Percentiles rank a stretch among this genome's conserved stretches.
Conservation (phyloP, 1,140 invertebrate species). For the Apis dorsata region DNA sequence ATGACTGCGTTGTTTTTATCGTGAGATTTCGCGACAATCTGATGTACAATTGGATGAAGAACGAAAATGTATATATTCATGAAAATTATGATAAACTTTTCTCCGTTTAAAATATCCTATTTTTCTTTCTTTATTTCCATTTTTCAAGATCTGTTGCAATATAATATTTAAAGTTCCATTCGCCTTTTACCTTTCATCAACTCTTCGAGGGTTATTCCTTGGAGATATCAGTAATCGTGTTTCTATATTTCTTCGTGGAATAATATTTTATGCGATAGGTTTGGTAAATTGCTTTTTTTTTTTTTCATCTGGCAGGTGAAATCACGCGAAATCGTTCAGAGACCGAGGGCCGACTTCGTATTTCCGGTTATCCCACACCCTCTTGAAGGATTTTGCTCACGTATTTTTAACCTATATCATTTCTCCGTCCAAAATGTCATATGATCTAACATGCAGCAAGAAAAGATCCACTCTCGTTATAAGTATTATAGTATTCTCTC, state of each 20-base stretch:
- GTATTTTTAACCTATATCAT: slow-evolving; percentile 72
- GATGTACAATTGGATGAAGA: not conserved
- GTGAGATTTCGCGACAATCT: not conserved
- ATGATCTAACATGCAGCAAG: slow-evolving; percentile 36
- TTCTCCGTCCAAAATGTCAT: slow-evolving; percentile 62
- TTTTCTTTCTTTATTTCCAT: too few species aligned
- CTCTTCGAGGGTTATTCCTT: not conserved
- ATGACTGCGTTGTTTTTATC: slow-evolving; percentile 24
- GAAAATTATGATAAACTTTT: not conserved
- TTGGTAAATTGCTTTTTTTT: not conserved
- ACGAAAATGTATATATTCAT: not conserved
- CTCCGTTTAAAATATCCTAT: not conserved
- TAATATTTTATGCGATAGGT: not conserved
- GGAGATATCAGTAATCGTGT: not conserved
- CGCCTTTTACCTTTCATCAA: too few species aligned
- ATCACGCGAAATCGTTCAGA: slow-evolving; percentile 49
- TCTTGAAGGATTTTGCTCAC: slow-evolving; percentile 68
- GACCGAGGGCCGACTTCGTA: slow-evolving; percentile 48
- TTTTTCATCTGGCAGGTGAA: not conserved
- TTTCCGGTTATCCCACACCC: slow-evolving; percentile 56
- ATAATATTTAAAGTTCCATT: too few species aligned
- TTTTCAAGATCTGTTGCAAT: too few species aligned
- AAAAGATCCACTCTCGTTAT: slow-evolving; percentile 34
- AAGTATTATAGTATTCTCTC: slow-evolving; percentile 54
- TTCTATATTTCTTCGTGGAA: not conserved